These are phyloP conservation scores for Mastomys coucha DNA, from an alignment of 2,113 vertebrate genomes.

Conservation along the genomic window DNA sequence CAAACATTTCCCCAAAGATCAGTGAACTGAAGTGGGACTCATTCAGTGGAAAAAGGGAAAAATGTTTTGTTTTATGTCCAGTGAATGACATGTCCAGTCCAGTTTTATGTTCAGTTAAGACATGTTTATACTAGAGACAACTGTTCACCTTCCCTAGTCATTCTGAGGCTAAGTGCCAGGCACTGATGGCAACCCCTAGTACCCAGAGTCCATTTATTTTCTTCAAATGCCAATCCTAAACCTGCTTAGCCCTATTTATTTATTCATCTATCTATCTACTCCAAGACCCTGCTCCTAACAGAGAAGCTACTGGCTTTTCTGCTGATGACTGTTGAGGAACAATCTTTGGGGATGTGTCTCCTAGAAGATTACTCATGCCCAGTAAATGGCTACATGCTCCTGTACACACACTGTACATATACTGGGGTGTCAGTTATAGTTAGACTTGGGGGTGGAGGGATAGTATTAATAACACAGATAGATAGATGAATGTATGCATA, in stretches of 20 bases:
- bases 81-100: not conserved
- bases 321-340: not conserved
- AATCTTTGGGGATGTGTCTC: not conserved
- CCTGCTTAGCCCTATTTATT: too few species aligned
- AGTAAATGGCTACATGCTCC: not conserved
- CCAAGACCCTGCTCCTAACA: not conserved
- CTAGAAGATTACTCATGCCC: not conserved
- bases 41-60: slow-evolving; percentile 8
- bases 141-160: not conserved
- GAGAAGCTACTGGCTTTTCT: not conserved
- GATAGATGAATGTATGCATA: not conserved
- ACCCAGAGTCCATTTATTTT: too few species aligned
- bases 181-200: not conserved
- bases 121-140: not conserved
- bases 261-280: too few species aligned
- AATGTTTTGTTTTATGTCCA: not conserved
- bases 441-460: not conserved
- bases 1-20: not conserved
- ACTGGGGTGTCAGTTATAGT: too few species aligned
- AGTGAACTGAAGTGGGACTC: not conserved
- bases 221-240: not conserved
- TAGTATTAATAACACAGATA: not conserved
- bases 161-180: not conserved
- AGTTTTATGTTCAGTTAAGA: too few species aligned
- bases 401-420: too few species aligned